Percentiles rank a stretch among this genome's conserved stretches.
phyloP scores from a whole-genome alignment of 2,888 invertebrate species.

The Oscheius sp. region DNA sequence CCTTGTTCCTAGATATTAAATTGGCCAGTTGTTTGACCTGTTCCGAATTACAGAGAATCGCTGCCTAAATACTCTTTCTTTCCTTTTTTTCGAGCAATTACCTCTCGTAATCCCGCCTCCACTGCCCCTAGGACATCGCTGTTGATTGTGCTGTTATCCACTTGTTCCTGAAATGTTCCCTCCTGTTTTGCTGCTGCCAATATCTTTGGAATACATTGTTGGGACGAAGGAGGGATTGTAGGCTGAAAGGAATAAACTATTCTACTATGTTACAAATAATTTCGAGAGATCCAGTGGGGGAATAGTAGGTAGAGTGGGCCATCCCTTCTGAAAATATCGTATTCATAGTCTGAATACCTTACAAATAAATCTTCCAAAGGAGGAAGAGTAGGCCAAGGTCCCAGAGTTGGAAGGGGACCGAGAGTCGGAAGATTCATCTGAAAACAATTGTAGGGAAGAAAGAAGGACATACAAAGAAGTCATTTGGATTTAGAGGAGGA shows the following conservation, averaged over 20 bases:
- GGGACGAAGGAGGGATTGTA: background rate
- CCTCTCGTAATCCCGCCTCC: background rate
- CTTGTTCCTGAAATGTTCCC: background rate
- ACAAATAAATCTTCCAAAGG: constrained; percentile 4
- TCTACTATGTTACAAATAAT: background rate
- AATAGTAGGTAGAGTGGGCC: constrained; percentile 5
- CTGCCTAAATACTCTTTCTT: no score
- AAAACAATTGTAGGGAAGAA: background rate
- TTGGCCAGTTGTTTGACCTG: constrained; percentile 1
- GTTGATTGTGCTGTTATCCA: constrained; percentile 6
- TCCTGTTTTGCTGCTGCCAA: background rate
- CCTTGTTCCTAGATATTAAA: background rate
- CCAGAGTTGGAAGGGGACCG: constrained; percentile 6
- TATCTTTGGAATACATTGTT: constrained; percentile 16
- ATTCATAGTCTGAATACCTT: background rate
- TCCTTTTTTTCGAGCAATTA: no score
- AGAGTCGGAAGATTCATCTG: background rate
- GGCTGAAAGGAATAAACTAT: background rate
- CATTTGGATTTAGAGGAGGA: constrained; percentile 12
- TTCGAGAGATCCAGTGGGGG: constrained; percentile 9
- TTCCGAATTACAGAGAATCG: background rate
- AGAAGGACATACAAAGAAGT: background rate
- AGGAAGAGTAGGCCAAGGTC: constrained; percentile 15
- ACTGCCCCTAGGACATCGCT: constrained; percentile 1
- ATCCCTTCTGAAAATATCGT: background rate